Evolutionary conservation across 1,140 invertebrate species (phyloP), one percentile per base, ranked within the genome.

Genomic region (Drosophila paulistorum): DNA sequence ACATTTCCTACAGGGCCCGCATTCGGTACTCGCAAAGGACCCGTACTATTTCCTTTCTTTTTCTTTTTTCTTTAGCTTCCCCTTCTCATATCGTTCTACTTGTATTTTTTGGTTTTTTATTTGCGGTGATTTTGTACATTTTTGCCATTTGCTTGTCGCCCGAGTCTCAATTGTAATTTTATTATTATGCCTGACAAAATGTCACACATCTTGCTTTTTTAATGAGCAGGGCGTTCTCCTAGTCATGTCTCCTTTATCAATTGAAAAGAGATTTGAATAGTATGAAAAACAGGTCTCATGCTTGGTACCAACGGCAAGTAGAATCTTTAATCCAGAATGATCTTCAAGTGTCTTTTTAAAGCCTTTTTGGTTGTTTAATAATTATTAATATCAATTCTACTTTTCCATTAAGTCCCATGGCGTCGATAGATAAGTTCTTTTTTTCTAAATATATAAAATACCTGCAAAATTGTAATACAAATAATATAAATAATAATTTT

Each of bases 101-200:
- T 30, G 30, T 30, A 30, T 7, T 30, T 30, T 14, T 9, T 57
- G 9, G 37, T 35, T 35, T 59, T 37, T 59, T 70, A 64, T 77
- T 74, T 78, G 45, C 59, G 84, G 84, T 89, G 84, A 89, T 69
- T 89, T 68, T 68, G 84, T 84, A 83, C 70, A 77, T 84, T 89
- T 74, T 60, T 65, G 35, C 65, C 74, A 66, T 72, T 70, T 78
- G 69, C 67, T 72, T 80, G 72, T 64, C 72, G 68, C 67, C 58
- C 39, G 63, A 57, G 65, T 71, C 70, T 65, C 80, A 74, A 80
- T 80, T 83, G 80, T 89, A 89, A 89, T 89, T 89, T 80, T 80
- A 89, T 89, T 87, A 89, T 77, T 65, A 73, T 65, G 67, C 69
- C 79, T 74, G 79, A 78, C 81, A 85, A 79, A 80, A 83, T 78